These are phyloP conservation scores for Homarus gammarus DNA, from an alignment of 2,888 invertebrate species.

Conservation along the genomic window DNA sequence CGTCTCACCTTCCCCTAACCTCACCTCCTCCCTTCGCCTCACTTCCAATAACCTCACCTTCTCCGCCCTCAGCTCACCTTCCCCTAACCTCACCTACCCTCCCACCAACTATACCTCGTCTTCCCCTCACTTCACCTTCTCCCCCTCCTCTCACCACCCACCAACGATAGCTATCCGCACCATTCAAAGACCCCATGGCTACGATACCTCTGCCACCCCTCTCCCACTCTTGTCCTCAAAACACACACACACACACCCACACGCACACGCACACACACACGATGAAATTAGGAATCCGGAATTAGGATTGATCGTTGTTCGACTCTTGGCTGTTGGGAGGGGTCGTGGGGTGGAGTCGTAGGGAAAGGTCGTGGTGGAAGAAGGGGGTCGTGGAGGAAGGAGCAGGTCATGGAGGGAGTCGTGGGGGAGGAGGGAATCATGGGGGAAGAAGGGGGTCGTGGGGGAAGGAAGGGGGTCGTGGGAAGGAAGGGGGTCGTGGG, in stretches of 20 bases:
- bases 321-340: not conserved
- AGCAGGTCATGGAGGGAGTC: not conserved
- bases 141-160: not conserved
- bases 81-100: not conserved
- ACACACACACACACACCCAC: not conserved
- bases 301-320: conserved; percentile 34
- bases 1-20: not conserved
- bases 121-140: not conserved
- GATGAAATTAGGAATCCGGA: conserved; percentile 42
- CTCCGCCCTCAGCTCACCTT: not conserved
- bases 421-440: not conserved
- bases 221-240: not conserved
- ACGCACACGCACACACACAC: conserved; percentile 15
- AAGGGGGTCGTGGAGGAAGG: not conserved
- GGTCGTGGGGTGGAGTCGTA: too few species aligned
- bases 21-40: not conserved
- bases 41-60: conserved; percentile 1
- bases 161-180: not conserved
- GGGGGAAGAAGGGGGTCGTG: not conserved
- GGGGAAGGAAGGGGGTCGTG: too few species aligned
- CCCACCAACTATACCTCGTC: not conserved
- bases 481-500: too few species aligned
- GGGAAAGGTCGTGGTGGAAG: too few species aligned
- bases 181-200: not conserved
- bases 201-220: too few species aligned